Conservation (phyloP, 2,888 invertebrate species). For the Acholoe squamosa region DNA sequence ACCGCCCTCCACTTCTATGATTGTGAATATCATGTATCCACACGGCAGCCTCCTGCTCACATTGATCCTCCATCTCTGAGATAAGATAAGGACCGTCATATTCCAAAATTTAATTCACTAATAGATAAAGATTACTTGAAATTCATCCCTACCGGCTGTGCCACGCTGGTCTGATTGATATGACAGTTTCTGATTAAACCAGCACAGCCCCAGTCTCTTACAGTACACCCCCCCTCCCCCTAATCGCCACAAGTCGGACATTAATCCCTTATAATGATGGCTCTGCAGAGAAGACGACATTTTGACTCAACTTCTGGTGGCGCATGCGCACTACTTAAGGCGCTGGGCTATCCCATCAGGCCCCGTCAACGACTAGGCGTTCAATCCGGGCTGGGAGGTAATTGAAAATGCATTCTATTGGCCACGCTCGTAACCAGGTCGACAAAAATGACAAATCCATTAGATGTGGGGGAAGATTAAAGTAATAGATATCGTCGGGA, state of each 20-base stretch:
- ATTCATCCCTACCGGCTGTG: neutral
- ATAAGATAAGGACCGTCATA: constrained; percentile 6
- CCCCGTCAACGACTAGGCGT: constrained; percentile 5
- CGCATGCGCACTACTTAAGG: constrained; percentile 12
- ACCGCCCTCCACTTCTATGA: neutral
- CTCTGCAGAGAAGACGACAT: neutral
- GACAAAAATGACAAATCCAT: constrained; percentile 54
- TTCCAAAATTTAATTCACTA: constrained; percentile 21
- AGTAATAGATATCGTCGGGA: constrained; percentile 43
- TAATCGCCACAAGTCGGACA: neutral
- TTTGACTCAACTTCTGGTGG: neutral
- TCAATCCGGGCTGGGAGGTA: neutral
- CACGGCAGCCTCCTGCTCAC: no score
- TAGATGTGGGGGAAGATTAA: constrained; percentile 42
- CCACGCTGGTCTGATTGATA: neutral
- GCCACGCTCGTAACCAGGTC: constrained; percentile 24
- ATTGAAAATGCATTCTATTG: constrained; percentile 58
- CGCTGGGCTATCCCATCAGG: constrained; percentile 46
- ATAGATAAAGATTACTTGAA: constrained; percentile 41
- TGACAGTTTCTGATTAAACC: constrained; percentile 39
- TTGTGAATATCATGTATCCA: constrained; percentile 1
- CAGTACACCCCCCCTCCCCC: neutral
- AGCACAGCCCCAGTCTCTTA: neutral
- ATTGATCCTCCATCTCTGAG: neutral
- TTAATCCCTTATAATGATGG: constrained; percentile 15